These are phyloP conservation scores for Cotesia chilonis DNA, from an alignment of 1,140 invertebrate species.

Conservation along the genomic window DNA sequence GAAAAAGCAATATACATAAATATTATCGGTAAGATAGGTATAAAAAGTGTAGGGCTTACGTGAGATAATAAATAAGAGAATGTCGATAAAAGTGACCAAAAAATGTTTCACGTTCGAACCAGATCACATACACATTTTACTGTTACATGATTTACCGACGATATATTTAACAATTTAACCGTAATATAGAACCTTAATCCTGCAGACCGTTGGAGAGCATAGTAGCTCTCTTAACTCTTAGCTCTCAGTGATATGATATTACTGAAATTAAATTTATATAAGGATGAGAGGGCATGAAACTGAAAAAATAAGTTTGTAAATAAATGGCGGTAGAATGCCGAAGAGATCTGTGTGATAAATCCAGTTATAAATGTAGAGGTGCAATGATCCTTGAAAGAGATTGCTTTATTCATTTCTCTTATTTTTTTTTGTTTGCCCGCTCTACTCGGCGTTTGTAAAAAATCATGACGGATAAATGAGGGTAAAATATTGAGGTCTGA, in stretches of 20 bases:
- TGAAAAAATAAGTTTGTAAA: conserved; percentile 1
- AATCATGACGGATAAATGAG: too few relatives aligned
- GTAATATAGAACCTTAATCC: too few relatives aligned
- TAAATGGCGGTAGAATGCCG: not conserved
- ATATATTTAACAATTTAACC: conserved; percentile 3
- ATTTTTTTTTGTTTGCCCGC: not conserved
- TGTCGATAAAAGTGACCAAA: conserved; percentile 43
- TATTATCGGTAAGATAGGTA: too few relatives aligned
- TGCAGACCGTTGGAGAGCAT: too few relatives aligned
- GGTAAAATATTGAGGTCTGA: too few relatives aligned
- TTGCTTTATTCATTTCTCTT: not conserved
- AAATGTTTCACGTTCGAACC: conserved; percentile 40
- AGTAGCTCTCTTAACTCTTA: not conserved
- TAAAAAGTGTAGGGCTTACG: conserved; percentile 11
- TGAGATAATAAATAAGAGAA: conserved; percentile 40
- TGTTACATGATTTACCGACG: conserved; percentile 32
- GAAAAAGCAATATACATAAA: too few relatives aligned
- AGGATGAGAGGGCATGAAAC: not conserved
- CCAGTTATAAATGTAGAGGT: conserved; percentile 1
- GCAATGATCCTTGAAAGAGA: not conserved
- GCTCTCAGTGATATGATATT: conserved; percentile 3
- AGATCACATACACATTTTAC: conserved; percentile 38
- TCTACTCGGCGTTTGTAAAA: too few relatives aligned
- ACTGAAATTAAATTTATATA: conserved; percentile 18
- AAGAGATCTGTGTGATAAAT: conserved; percentile 10